A percentile compares a stretch with the other conserved stretches of the same genome.
These are phyloP conservation scores for Onychostruthus taczanowskii DNA, from an alignment of 2,113 vertebrate species.

Conservation along the genomic window DNA sequence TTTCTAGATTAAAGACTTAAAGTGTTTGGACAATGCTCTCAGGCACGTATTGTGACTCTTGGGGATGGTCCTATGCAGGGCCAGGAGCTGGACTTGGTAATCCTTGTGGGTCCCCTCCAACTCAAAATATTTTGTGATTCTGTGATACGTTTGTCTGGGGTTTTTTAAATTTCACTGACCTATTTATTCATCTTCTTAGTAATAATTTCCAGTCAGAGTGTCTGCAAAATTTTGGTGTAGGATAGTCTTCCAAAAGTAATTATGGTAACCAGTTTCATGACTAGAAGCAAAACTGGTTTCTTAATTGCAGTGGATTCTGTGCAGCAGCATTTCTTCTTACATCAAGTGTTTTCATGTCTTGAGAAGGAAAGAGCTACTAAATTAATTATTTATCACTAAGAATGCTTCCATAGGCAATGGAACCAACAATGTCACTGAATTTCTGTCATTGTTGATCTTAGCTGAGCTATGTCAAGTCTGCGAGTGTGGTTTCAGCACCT, in stretches of 20 bases:
- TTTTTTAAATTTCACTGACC: not conserved
- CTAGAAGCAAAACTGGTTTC: not conserved
- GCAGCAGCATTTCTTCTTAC: not conserved
- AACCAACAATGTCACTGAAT: not conserved
- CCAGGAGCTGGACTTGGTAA: not conserved
- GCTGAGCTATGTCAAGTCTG: not conserved
- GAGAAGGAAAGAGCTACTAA: not conserved
- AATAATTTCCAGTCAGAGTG: not conserved
- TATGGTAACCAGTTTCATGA: not conserved
- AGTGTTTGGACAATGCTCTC: not conserved
- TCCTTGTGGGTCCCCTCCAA: not conserved
- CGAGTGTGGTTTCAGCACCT: not conserved
- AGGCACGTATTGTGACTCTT: not conserved
- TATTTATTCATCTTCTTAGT: not conserved
- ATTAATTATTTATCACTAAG: not conserved
- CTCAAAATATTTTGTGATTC: not conserved
- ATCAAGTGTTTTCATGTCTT: not conserved
- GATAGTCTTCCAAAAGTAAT: not conserved
- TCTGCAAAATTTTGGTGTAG: not conserved
- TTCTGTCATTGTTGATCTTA: not conserved
- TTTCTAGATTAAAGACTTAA: not conserved
- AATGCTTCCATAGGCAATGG: not conserved
- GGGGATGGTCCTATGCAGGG: not conserved
- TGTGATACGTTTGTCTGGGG: rapidly evolving
- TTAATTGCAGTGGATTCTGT: not conserved